These are phyloP conservation scores for Patella ulyssiponensis DNA, from an alignment of 2,888 invertebrate species.

Conservation along the genomic window DNA sequence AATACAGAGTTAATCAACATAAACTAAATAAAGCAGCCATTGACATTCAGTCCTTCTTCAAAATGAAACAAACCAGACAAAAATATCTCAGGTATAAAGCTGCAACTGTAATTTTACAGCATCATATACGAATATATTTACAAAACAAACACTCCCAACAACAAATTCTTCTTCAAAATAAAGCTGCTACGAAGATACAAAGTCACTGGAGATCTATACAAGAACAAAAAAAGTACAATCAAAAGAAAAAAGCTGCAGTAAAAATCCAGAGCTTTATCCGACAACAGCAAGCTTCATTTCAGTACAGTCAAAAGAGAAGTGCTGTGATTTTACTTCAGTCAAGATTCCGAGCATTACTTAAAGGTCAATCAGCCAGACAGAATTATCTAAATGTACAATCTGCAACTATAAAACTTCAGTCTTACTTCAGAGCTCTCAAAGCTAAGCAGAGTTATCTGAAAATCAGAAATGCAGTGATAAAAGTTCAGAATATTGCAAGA, in stretches of 20 bases:
- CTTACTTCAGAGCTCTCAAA: slow-evolving; percentile 28
- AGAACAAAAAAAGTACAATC: slow-evolving; percentile 2
- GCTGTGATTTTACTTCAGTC: slow-evolving; percentile 35
- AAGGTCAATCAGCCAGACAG: background rate
- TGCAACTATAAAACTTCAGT: slow-evolving; percentile 49
- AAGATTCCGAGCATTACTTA: slow-evolving; percentile 17
- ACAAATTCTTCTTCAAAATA: slow-evolving; percentile 17
- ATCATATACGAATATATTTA: slow-evolving; percentile 22
- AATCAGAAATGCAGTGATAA: slow-evolving; percentile 32
- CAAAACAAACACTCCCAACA: slow-evolving; percentile 26
- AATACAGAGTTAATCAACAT: slow-evolving; percentile 23
- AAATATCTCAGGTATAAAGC: background rate
- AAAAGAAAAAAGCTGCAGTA: slow-evolving; percentile 7
- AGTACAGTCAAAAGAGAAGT: slow-evolving; percentile 16
- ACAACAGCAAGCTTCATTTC: slow-evolving; percentile 23
- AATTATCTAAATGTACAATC: slow-evolving; percentile 20
- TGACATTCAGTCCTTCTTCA: slow-evolving; percentile 40
- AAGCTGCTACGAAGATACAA: slow-evolving; percentile 39
- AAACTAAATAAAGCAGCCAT: slow-evolving; percentile 29
- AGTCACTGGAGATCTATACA: slow-evolving; percentile 35
- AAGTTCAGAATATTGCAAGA: slow-evolving; percentile 42
- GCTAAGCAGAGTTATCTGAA: slow-evolving; percentile 22
- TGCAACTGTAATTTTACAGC: slow-evolving; percentile 14
- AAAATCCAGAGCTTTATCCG: slow-evolving; percentile 31
- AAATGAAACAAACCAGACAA: slow-evolving; percentile 23